These are phyloP conservation scores for Myiotriccus ornatus DNA, from an alignment of 2,797 vertebrate genomes.

Conservation along the genomic window DNA sequence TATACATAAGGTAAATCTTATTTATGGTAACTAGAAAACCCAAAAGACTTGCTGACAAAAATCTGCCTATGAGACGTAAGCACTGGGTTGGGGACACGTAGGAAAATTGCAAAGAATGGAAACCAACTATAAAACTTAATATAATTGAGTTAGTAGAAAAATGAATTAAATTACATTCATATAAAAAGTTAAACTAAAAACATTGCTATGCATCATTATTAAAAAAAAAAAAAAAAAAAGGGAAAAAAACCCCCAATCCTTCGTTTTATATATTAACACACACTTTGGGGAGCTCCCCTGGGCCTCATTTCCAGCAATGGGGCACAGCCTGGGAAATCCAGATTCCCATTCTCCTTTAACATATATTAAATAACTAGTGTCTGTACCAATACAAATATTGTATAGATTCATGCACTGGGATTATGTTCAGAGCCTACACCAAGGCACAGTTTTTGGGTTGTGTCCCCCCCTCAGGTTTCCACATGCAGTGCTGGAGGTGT, in stretches of 20 bases:
- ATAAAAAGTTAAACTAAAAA: slow-evolving; percentile 59
- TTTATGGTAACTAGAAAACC: slow-evolving; percentile 68
- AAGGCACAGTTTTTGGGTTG: slow-evolving; percentile 7
- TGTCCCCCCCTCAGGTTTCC: background rate
- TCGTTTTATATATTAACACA: slow-evolving; percentile 50
- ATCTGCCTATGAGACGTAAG: slow-evolving; percentile 56
- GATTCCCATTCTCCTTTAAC: slow-evolving; percentile 35
- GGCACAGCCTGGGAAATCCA: slow-evolving; percentile 35
- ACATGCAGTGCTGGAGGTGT: slow-evolving; percentile 28
- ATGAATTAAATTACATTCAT: slow-evolving; percentile 74
- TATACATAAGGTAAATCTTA: slow-evolving; percentile 73
- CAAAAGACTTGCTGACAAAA: slow-evolving; percentile 55
- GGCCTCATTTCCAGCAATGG: slow-evolving; percentile 43
- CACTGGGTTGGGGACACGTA: background rate
- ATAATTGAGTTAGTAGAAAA: slow-evolving; percentile 62
- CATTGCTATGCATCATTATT: slow-evolving; percentile 24
- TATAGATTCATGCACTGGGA: slow-evolving; percentile 21
- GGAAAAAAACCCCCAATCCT: background rate
- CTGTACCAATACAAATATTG: slow-evolving; percentile 19
- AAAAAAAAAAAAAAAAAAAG: background rate
- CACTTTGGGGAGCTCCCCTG: background rate
- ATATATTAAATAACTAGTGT: slow-evolving; percentile 25
- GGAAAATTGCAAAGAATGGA: slow-evolving; percentile 44
- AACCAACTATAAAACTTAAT: slow-evolving; percentile 52
- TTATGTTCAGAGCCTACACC: background rate